Base-by-base conservation (phyloP, 2,797 vertebrate genomes). In the Falco cherrug region DNA sequence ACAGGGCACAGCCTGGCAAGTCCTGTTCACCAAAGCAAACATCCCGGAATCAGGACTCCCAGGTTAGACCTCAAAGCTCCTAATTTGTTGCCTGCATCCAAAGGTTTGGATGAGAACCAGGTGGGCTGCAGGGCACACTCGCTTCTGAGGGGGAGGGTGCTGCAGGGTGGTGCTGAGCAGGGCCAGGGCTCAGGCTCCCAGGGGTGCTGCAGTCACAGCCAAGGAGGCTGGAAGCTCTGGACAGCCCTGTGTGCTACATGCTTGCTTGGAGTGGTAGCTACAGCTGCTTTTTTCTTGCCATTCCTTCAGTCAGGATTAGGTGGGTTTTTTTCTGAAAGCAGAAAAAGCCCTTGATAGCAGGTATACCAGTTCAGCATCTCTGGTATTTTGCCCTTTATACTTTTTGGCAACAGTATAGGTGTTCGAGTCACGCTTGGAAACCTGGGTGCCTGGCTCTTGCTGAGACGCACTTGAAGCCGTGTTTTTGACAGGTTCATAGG, bases 171-270 rank as follows among this genome's bases (percentile, higher is more conserved):
- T 3, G 1, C 28, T 11, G 77, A 86, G 76, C 53, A 56, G n/a
- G 22, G 25, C 14, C 39, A 6, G 56, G n/a, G 13, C 60, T 84
- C 2, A 0, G 41, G 31, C 61, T 57, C 57, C 28, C 7, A 7
- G 63, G 51, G 43, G 37, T 3, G 6, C 45, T 50, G 26, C 60
- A 16, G 9, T 19, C 71, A 16, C 37, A 7, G 16, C 18, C 29
- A 68, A 65, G 26, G n/a, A 57, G 57, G 5, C 8, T 41, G 53
- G n/a, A 63, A 67, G 53, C 48, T 63, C 35, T 15, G 37, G 41
- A 20, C 0, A 0, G 14, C 0, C 0, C n/a, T 60, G 70, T 61
- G 51, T 83, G 33, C 18, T 17, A 3, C 43, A 5, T 10, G 5
- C 16, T 57, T 13, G 0, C 16, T 56, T 50, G 20, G 84, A 78